Conservation (phyloP, 2,888 invertebrate species). For the Latheticus oryzae region DNA sequence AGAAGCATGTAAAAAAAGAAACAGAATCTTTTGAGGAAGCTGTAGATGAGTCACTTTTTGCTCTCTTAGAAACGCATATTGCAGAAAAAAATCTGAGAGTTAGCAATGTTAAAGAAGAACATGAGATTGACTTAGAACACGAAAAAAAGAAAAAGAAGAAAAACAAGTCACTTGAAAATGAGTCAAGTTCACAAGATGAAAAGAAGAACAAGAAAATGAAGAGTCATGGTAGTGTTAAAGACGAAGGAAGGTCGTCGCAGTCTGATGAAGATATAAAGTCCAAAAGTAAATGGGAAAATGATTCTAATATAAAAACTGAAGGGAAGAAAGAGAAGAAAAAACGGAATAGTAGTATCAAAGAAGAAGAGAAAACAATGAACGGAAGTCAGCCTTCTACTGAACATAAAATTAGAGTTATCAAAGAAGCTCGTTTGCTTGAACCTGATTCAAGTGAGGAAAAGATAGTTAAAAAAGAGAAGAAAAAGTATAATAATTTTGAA, state of each 20-base stretch:
- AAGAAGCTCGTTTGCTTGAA: not conserved
- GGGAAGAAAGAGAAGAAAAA: slow-evolving; percentile 11
- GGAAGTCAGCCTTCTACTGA: not conserved
- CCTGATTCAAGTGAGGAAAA: not conserved
- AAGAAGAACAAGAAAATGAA: slow-evolving; percentile 1
- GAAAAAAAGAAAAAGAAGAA: too few relatives aligned
- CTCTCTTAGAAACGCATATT: slow-evolving; percentile 17
- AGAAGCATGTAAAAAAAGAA: not conserved
- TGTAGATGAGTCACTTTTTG: slow-evolving; percentile 8
- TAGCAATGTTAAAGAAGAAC: too few relatives aligned
- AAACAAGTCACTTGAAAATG: too few relatives aligned
- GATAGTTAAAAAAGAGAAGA: not conserved
- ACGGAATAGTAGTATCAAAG: slow-evolving; percentile 3
- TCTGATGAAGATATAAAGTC: not conserved
- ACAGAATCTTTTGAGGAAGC: not conserved
- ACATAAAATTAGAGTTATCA: not conserved
- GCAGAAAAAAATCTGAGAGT: too few relatives aligned
- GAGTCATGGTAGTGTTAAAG: not conserved
- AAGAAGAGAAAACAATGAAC: slow-evolving; percentile 1
- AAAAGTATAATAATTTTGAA: not conserved
- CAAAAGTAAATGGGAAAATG: too few relatives aligned
- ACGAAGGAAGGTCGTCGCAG: not conserved
- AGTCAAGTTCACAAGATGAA: not conserved
- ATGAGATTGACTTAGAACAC: too few relatives aligned
- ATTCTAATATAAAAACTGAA: not conserved